phyloP scores from a whole-genome alignment of 1,140 invertebrate genomes.

The Lepidurus apus region DNA sequence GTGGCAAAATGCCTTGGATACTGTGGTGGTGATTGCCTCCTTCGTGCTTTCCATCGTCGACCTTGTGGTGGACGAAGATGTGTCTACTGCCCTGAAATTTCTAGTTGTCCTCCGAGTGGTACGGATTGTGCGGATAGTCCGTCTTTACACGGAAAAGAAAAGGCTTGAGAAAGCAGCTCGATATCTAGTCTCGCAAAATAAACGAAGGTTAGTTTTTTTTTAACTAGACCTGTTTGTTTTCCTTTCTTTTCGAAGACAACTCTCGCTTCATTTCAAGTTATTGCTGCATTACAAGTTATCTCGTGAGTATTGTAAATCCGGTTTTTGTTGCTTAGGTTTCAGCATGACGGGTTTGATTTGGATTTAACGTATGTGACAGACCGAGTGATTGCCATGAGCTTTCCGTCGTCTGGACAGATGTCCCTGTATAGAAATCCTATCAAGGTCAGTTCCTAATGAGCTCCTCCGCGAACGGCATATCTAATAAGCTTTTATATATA shows the following conservation, averaged over 20 bases:
- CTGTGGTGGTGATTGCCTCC: conserved; percentile 47
- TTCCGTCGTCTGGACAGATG: conserved; percentile 54
- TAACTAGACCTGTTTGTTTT: not conserved
- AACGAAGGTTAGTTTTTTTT: conserved; percentile 43
- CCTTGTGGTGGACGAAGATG: conserved; percentile 39
- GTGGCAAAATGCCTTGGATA: conserved; percentile 48
- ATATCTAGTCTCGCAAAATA: conserved; percentile 54
- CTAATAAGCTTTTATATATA: not conserved
- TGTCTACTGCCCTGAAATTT: conserved; percentile 36
- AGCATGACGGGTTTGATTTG: conserved; percentile 55
- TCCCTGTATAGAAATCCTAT: conserved; percentile 56
- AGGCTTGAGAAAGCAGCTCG: conserved; percentile 48
- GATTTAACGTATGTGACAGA: conserved; percentile 56
- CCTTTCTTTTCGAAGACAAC: not conserved
- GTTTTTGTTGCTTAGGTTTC: conserved; percentile 41
- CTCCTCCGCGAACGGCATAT: not conserved
- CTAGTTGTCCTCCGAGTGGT: conserved; percentile 43
- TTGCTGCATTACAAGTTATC: too few species aligned
- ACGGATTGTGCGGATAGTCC: conserved; percentile 47
- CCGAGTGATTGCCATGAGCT: conserved; percentile 58
- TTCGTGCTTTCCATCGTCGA: conserved; percentile 48
- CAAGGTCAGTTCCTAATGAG: conserved; percentile 42
- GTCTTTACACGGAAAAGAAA: conserved; percentile 47
- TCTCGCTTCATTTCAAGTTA: too few species aligned
- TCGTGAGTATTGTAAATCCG: too few species aligned